A percentile compares a stretch with the other conserved stretches of the same genome.
Conservation (phyloP, 2,113 vertebrate species). For the Leucosticte australis region DNA sequence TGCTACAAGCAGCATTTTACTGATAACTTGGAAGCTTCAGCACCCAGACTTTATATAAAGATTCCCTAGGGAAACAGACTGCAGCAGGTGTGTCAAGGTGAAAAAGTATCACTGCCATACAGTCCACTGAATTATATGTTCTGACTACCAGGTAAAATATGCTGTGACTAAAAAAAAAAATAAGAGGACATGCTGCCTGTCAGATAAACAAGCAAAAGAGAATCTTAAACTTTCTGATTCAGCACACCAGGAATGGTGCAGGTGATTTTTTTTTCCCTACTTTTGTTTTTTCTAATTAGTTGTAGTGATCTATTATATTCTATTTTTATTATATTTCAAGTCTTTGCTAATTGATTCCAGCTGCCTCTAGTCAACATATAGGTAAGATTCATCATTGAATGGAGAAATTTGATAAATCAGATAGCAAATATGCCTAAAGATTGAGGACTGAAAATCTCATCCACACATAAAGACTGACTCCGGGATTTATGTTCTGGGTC, state of each 20-base stretch:
- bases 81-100: slow-evolving; percentile 37
- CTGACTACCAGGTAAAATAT: background rate
- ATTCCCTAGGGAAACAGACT: slow-evolving; percentile 17
- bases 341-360: background rate
- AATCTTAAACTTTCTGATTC: background rate
- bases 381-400: background rate
- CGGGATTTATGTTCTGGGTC: background rate
- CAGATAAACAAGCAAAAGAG: background rate
- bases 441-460: background rate
- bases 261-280: background rate
- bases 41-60: background rate
- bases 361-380: background rate
- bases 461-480: background rate
- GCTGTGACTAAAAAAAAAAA: background rate
- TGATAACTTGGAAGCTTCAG: slow-evolving; percentile 18
- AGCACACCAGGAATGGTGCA: background rate
- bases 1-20: background rate
- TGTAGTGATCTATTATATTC: background rate
- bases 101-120: slow-evolving; percentile 25
- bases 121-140: background rate
- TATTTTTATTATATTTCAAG: background rate
- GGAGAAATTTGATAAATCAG: background rate
- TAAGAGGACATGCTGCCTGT: background rate
- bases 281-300: background rate
- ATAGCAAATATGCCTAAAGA: background rate